Evolutionary conservation across 2,113 vertebrate genomes (phyloP).

Genomic region (Phodopus roborovskii): DNA sequence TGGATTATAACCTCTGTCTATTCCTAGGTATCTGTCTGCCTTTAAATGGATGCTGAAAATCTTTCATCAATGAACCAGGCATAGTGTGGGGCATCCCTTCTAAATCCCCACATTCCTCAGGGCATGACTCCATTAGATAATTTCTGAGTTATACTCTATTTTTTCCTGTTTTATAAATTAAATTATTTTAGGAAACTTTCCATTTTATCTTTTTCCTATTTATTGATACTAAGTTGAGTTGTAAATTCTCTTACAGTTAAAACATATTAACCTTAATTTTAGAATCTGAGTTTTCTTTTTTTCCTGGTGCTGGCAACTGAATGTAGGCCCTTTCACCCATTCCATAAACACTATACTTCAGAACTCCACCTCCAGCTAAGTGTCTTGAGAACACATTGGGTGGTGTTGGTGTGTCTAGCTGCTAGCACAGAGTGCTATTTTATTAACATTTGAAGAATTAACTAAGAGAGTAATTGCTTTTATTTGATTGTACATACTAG

Average conservation of each 20-base stretch:
- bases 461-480: neutral
- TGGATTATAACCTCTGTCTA: neutral
- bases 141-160: neutral
- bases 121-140: neutral
- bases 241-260: neutral
- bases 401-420: neutral
- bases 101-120: neutral
- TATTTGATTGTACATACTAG: neutral
- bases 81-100: neutral
- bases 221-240: neutral
- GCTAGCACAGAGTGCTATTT: neutral
- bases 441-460: conserved; percentile 7
- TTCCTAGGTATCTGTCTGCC: neutral
- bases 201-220: neutral
- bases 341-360: neutral
- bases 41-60: neutral
- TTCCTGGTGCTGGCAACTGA: neutral
- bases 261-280: neutral
- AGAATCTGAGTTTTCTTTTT: neutral
- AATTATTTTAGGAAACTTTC: neutral
- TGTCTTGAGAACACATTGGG: neutral
- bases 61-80: neutral
- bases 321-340: neutral
- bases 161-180: conserved; percentile 4
- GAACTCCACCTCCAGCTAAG: neutral